These are phyloP conservation scores for Petrophora chlorosata DNA, from an alignment of 2,888 invertebrate species.

Conservation along the genomic window DNA sequence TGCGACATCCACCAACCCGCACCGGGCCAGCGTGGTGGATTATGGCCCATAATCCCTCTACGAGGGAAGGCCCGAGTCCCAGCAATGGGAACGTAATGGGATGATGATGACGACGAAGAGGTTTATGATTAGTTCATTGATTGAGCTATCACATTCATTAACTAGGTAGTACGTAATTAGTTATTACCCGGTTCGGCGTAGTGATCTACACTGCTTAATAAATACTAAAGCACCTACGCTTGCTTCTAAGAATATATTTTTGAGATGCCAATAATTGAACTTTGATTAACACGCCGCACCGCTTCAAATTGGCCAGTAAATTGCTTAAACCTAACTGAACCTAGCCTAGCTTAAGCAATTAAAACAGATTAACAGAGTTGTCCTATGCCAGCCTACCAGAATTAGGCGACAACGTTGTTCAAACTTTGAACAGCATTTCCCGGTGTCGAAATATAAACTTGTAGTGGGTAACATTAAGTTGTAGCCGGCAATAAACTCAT, in stretches of 20 bases:
- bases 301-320: constrained; percentile 8
- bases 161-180: too few relatives aligned
- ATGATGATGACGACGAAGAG: too few relatives aligned
- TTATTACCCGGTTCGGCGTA: too few relatives aligned
- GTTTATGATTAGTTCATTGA: too few relatives aligned
- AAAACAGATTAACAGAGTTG: constrained; percentile 17
- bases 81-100: too few relatives aligned
- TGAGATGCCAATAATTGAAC: constrained; percentile 4
- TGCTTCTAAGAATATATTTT: not conserved
- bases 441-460: constrained; percentile 14
- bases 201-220: too few relatives aligned
- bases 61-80: too few relatives aligned
- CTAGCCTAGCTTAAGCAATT: constrained; percentile 4
- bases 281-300: constrained; percentile 16
- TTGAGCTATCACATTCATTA: too few relatives aligned
- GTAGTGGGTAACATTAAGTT: constrained; percentile 16
- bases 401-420: constrained; percentile 19
- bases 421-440: constrained; percentile 16
- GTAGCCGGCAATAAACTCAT: constrained; percentile 20
- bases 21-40: too few relatives aligned
- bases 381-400: constrained; percentile 15
- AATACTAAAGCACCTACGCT: too few relatives aligned
- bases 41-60: too few relatives aligned
- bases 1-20: too few relatives aligned
- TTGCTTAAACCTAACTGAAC: constrained; percentile 7